Evolutionary conservation across 1,140 invertebrate genomes (phyloP), one percentile per base, ranked within the genome.

Genomic region (Holotrichia oblita): DNA sequence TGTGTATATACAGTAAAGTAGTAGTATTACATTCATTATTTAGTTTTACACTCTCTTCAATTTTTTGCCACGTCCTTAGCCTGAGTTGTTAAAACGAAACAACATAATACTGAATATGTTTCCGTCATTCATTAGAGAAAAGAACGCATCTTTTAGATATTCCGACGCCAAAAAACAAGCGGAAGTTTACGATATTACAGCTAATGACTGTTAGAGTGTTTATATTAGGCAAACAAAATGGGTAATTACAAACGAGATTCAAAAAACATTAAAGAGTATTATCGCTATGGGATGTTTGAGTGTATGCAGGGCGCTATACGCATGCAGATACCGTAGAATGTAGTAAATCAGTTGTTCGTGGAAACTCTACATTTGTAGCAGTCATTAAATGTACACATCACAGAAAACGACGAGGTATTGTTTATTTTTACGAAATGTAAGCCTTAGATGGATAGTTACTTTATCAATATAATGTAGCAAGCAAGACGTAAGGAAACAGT

Each of bases 181-280:
- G 48, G 48, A 55, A 55, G 48, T 55, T 55, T 55, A 55, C 17
- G 17, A 55, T 6, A 55, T 55, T 55, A 55, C 14, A 17, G 14
- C 17, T 55, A 55, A 55, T 55, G 48, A 55, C 17, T 55, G 48
- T 55, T 55, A 17, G 48, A 55, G 48, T 55, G 48, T 55, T 55
- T 55, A 55, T 17, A 17, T 55, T 55, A 17, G 48, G 48, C 48
- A 55, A 48, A 17, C 48, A 55, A 55, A 55, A 55, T 17, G 48
- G 48, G 48, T 55, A 55, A 55, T 55, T 34, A 34, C 27, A 34
- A 34, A 34, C 27, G 27, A 34, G 27, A 34, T 34, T 55, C 17
- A 55, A 55, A 48, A 55, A 55, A 17, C 48, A 55, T 55, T 55
- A 17, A 55, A n/a, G 48, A 55, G n/a, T 55, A 55, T 55, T 55